Evolutionary conservation across 2,113 vertebrate species (phyloP).

Genomic region (Cyanoliseus patagonus): DNA sequence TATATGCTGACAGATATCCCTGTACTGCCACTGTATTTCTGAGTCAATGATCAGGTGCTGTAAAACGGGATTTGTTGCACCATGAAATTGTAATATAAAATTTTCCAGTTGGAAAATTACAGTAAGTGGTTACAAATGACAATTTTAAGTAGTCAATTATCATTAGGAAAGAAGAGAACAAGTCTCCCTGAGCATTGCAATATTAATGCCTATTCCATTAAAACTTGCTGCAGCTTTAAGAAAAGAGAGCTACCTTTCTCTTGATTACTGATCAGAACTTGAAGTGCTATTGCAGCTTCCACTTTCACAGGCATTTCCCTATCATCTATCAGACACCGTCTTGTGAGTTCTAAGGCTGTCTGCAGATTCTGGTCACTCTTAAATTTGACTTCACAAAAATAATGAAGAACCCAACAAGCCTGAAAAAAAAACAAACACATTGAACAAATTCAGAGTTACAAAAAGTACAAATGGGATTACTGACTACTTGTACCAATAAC

Average conservation of each 20-base stretch:
- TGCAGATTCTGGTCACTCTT: conserved; percentile 98
- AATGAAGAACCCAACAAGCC: conserved; percentile 99
- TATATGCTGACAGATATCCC: neutral
- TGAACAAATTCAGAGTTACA: neutral
- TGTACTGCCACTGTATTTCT: neutral
- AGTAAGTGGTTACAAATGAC: neutral
- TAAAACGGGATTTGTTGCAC: neutral
- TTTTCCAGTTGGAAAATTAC: neutral
- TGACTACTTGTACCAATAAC: neutral
- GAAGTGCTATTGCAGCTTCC: conserved; percentile 96
- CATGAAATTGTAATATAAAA: neutral
- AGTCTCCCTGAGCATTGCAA: neutral
- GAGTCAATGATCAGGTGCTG: neutral
- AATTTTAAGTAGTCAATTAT: neutral
- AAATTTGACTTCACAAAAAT: conserved; percentile 99
- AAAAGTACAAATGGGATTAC: neutral
- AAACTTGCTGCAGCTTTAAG: neutral
- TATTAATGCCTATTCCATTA: neutral
- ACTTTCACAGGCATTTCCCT: conserved; percentile 99
- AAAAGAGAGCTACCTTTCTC: conserved; percentile 86
- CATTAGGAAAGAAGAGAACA: neutral
- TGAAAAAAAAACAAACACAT: conserved; percentile 40
- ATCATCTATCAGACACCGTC: conserved; percentile 95
- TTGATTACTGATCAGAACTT: conserved; percentile 98
- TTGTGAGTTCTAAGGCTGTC: conserved; percentile 92